Base-by-base conservation (phyloP, 2,113 vertebrate species). In the Mystacornis crossleyi region DNA sequence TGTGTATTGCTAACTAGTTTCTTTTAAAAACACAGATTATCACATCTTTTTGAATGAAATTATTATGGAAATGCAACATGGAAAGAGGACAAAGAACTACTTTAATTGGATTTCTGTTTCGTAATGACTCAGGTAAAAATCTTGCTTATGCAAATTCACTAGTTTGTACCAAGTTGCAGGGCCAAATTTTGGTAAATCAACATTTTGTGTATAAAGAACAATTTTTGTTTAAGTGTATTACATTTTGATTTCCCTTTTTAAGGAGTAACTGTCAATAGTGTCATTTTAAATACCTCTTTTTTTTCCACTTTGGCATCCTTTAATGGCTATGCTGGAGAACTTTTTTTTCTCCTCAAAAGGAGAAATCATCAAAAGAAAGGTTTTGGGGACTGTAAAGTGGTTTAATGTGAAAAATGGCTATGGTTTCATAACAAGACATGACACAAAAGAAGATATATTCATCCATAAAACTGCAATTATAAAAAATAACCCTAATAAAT, bases 251-350 rank as follows among this genome's bases (percentile, higher is more conserved):
- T 97, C 5, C n/a, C 73, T 90, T 96, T 71, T 86, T 85, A 96
- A 92, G 80, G 31, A 93, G 58, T 94, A 94, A 80, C 95, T 97
- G 80, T 93, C 42, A 60, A 84, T 96, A 90, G 26, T 61, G 65
- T 93, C 8, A 95, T 97, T 92, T 96, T 67, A 96, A 97, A 96
- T 96, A 48, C 42, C 89, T 61, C 77, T 95, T 93, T 95, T 95
- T 66, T 69, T 95, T 45, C 29, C 47, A 94, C 26, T 80, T 88
- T 77, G 67, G 33, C 28, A 14, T 94, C 94, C 82, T 88, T 92
- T 94, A 97, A 97, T 96, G 87, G 69, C n/a, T 82, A 61, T 93
- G 66, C 84, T 94, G 95, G 51, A 91, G 89, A 97, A n/a, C n/a
- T n/a, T n/a, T n/a, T n/a, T n/a, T n/a, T n/a, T n/a, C n/a, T n/a